Conservation (phyloP, 2,113 vertebrate genomes). For the Platichthys flesus region DNA sequence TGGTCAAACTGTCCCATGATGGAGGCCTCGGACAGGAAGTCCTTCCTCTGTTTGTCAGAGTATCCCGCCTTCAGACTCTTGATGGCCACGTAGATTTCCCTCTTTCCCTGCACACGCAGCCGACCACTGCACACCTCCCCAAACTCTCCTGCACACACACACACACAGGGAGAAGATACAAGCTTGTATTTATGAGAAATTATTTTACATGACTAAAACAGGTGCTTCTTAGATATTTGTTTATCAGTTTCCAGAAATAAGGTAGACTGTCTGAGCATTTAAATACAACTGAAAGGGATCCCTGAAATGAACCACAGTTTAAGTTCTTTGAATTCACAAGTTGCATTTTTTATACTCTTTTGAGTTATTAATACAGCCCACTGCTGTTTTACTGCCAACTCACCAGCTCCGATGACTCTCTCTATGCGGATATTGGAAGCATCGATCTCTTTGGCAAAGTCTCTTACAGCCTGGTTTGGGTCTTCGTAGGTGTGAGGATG, state of each 20-base stretch:
- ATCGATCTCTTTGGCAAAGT: conserved; percentile 88
- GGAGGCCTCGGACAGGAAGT: conserved; percentile 83
- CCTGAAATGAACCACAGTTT: background rate
- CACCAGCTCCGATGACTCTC: conserved; percentile 85
- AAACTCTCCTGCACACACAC: conserved; percentile 76
- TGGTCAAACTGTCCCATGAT: conserved; percentile 86
- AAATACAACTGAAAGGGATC: background rate
- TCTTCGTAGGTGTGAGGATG: conserved; percentile 87
- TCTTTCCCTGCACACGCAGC: conserved; percentile 80
- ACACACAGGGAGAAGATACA: conserved; percentile 16
- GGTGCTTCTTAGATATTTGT: background rate
- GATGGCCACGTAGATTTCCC: conserved; percentile 84
- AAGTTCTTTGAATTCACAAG: background rate
- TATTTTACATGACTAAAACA: background rate
- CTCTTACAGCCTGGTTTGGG: conserved; percentile 85
- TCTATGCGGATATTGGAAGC: conserved; percentile 86
- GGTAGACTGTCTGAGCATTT: background rate
- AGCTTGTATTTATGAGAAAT: background rate
- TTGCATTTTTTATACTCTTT: background rate
- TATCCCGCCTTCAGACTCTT: conserved; percentile 84
- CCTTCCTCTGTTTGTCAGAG: conserved; percentile 83
- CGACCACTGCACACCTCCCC: conserved; percentile 84
- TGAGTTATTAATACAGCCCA: conserved; percentile 7
- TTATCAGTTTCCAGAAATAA: background rate
- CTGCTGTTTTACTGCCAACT: conserved; percentile 51